Percentiles rank a stretch among this genome's conserved stretches.
Evolutionary conservation across 2,113 vertebrate species (phyloP).

Genomic region (Monarcha castaneiventris): DNA sequence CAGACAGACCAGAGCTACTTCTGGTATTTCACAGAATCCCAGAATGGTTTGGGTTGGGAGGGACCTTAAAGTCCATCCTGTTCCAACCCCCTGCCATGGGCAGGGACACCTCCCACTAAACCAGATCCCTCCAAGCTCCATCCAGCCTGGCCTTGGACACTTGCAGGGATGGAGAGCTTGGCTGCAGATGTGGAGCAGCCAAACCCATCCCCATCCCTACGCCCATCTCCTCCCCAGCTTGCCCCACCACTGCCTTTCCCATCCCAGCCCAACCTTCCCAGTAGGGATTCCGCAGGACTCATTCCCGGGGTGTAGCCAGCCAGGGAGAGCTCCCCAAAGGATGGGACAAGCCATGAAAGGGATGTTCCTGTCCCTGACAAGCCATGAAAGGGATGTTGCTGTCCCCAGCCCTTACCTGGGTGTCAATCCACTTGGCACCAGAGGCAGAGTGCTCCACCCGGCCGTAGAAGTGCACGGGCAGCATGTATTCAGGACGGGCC

Average conservation of each 20-base stretch:
- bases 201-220: background rate
- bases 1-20: background rate
- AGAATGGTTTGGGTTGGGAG: background rate
- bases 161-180: background rate
- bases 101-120: background rate
- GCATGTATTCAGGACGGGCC: conserved; percentile 92
- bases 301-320: background rate
- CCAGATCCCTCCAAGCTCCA: background rate
- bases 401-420: conserved; percentile 77
- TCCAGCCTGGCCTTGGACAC: background rate
- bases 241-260: background rate
- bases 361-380: background rate
- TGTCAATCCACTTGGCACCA: conserved; percentile 86
- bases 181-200: background rate
- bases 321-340: background rate
- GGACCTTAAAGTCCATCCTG: background rate
- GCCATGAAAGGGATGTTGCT: background rate
- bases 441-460: conserved; percentile 76
- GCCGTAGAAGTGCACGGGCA: conserved; percentile 95
- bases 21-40: background rate
- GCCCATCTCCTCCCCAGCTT: background rate
- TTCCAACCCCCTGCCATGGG: background rate
- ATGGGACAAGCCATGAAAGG: rapidly evolving
- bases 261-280: background rate
- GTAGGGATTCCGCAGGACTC: background rate